phyloP scores from a whole-genome alignment of 2,113 vertebrate species.

The Echinops telfairi region DNA sequence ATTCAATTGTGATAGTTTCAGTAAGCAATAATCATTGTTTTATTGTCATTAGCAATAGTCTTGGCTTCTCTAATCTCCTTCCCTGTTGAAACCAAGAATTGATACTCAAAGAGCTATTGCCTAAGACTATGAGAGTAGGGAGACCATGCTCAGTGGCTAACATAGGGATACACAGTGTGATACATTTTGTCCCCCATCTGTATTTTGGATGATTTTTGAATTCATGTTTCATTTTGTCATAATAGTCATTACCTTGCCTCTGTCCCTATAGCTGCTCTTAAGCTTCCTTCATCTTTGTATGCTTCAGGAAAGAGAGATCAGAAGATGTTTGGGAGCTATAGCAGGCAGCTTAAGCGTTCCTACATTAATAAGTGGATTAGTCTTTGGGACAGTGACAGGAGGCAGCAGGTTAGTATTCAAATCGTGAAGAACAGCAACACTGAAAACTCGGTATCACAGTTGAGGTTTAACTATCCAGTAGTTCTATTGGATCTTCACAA shows the following conservation, averaged over 20 bases:
- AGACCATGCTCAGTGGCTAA: neutral
- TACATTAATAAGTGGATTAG: constrained; percentile 68
- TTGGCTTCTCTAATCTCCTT: constrained; percentile 32
- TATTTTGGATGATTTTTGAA: constrained; percentile 54
- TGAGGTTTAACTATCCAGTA: constrained; percentile 66
- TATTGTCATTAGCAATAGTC: constrained; percentile 20
- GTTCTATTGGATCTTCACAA: constrained; percentile 43
- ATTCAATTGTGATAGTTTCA: constrained; percentile 54
- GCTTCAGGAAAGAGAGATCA: constrained; percentile 64
- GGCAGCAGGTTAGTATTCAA: constrained; percentile 71
- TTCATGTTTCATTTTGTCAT: constrained; percentile 64
- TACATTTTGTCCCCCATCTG: constrained; percentile 53
- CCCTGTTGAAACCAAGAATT: constrained; percentile 36
- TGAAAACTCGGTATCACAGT: constrained; percentile 70
- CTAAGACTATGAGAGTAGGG: neutral
- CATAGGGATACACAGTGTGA: neutral
- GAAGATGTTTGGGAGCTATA: constrained; percentile 67
- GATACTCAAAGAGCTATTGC: constrained; percentile 18
- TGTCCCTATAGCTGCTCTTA: constrained; percentile 63
- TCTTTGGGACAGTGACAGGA: constrained; percentile 68
- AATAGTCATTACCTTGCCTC: constrained; percentile 64
- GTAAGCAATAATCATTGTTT: constrained; percentile 34
- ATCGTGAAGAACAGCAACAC: constrained; percentile 64
- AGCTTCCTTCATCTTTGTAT: constrained; percentile 69
- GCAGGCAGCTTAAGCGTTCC: constrained; percentile 69